Percentiles rank a stretch among this genome's conserved stretches.
Evolutionary conservation across 2,113 vertebrate species (phyloP).

Genomic region (Columbina picui): DNA sequence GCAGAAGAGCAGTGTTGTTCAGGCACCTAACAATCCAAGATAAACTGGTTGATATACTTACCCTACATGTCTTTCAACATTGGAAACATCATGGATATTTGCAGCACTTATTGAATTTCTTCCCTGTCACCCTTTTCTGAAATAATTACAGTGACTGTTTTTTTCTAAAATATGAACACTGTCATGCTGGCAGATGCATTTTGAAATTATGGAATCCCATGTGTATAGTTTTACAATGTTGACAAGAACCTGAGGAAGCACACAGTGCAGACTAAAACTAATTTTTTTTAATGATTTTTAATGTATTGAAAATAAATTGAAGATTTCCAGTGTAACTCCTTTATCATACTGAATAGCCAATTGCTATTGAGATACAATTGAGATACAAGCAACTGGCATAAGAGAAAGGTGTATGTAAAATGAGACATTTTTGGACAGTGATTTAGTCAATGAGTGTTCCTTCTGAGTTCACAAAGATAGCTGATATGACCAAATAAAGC

Average conservation of each 20-base stretch:
- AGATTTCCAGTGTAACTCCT: background rate
- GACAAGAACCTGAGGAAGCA: background rate
- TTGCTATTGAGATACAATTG: background rate
- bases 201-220: background rate
- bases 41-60: background rate
- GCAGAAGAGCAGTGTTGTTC: background rate
- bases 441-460: background rate
- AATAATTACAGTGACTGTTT: background rate
- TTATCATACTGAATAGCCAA: background rate
- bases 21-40: background rate
- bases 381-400: background rate
- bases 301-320: background rate
- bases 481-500: background rate
- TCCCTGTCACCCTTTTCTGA: background rate
- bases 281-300: background rate
- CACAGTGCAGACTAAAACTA: background rate
- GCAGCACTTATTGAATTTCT: background rate
- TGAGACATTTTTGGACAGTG: background rate
- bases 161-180: background rate
- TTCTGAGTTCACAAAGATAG: background rate
- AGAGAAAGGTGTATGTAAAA: background rate
- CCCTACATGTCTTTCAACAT: background rate
- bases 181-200: background rate
- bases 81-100: background rate
- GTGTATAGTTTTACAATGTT: background rate